Conservation (phyloP, 2,888 invertebrate species). For the Athripsodes cinereus region DNA sequence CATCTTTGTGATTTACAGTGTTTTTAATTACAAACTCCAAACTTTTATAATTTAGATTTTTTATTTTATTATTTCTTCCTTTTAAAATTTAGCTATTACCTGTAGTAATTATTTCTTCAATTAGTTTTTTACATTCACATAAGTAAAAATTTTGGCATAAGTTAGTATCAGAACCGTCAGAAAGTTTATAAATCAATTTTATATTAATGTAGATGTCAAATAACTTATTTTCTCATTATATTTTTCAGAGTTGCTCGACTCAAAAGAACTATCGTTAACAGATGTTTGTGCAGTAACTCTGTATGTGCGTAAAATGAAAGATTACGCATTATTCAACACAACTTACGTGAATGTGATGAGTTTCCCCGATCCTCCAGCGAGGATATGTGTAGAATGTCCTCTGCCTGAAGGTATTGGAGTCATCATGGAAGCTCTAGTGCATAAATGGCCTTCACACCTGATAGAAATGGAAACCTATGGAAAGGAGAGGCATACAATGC, state of each 20-base stretch:
- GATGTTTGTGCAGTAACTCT: conserved; percentile 79
- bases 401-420: conserved; percentile 65
- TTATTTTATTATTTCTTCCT: no score
- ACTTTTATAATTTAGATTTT: no score
- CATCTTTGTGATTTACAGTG: no score
- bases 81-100: no score
- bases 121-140: no score
- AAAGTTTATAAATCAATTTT: no score
- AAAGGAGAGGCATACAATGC: conserved; percentile 71
- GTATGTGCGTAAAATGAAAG: conserved; percentile 76
- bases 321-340: conserved; percentile 71
- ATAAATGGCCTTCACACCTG: conserved; percentile 37
- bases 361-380: conserved; percentile 75
- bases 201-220: no score
- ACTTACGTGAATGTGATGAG: conserved; percentile 69
- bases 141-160: no score
- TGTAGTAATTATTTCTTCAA: no score
- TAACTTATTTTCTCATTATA: no score
- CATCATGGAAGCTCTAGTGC: conserved; percentile 63
- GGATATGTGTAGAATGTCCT: conserved; percentile 80
- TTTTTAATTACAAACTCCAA: no score
- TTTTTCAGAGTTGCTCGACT: conserved; percentile 47
- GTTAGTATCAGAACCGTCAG: no score
- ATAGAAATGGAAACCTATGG: conserved; percentile 32
- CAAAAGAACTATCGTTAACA: conserved; percentile 47